Conservation (phyloP, 2,797 vertebrate species). For the Hippopotamyrus pictus region DNA sequence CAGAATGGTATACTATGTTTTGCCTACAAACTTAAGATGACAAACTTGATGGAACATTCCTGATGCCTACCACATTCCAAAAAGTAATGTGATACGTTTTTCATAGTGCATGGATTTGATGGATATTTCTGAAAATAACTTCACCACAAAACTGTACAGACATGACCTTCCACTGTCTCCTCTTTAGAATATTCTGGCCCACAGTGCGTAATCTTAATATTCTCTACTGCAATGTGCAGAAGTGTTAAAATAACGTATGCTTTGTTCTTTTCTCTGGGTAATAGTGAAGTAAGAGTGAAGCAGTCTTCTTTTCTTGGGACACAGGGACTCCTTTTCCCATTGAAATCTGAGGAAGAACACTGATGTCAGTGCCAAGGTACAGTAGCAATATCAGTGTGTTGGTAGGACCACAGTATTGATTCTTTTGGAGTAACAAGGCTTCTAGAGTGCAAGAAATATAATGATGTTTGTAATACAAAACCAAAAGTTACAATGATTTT, state of each 20-base stretch:
- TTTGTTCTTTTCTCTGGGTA: not conserved
- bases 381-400: not conserved
- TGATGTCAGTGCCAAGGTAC: not conserved
- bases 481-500: not conserved
- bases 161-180: not conserved
- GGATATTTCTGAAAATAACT: not conserved
- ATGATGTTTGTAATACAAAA: not conserved
- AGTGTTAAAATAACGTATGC: not conserved
- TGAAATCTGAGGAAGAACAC: not conserved
- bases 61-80: not conserved
- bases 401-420: not conserved
- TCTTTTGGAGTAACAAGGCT: not conserved
- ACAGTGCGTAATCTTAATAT: not conserved
- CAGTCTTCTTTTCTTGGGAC: not conserved
- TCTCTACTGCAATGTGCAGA: not conserved
- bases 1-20: not conserved
- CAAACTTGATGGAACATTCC: not conserved
- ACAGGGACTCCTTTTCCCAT: not conserved
- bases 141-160: not conserved
- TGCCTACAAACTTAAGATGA: not conserved
- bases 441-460: not conserved
- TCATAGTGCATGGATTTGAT: not conserved
- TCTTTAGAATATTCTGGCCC: not conserved
- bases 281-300: not conserved
- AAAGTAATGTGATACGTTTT: not conserved